Percentiles rank a stretch among this genome's conserved stretches.
Evolutionary conservation across 2,113 vertebrate species (phyloP).

Genomic region (Oreochromis spilurus): DNA sequence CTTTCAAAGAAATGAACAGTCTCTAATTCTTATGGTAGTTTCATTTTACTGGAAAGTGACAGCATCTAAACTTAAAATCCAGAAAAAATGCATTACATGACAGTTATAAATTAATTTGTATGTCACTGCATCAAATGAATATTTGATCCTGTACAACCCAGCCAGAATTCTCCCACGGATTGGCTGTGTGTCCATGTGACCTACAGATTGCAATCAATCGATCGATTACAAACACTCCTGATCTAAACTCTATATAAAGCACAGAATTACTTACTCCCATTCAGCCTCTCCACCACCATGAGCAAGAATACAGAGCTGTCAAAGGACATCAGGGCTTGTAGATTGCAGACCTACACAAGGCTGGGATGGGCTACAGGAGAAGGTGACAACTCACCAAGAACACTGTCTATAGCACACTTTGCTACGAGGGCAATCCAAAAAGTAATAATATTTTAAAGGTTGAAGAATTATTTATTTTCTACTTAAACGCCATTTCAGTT

Average conservation of each 20-base stretch:
- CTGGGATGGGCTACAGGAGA: not conserved
- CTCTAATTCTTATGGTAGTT: not conserved
- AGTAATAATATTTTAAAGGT: not conserved
- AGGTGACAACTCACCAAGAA: not conserved
- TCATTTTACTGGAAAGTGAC: not conserved
- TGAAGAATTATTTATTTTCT: not conserved
- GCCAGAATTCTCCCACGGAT: not conserved
- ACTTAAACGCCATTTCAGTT: not conserved
- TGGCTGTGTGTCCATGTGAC: not conserved
- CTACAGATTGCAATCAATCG: not conserved
- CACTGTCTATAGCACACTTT: not conserved
- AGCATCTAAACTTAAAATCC: not conserved
- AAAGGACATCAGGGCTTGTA: not conserved
- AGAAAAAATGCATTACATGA: not conserved
- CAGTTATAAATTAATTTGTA: not conserved
- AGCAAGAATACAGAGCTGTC: not conserved
- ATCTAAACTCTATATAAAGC: not conserved
- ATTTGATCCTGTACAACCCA: not conserved
- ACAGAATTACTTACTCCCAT: not conserved
- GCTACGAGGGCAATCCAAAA: not conserved
- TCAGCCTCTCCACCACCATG: not conserved
- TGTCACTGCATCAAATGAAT: not conserved
- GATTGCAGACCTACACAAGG: not conserved
- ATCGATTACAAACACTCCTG: not conserved
- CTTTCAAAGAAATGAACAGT: not conserved